Evolutionary conservation across 2,113 vertebrate species (phyloP), one percentile per base, ranked within the genome.

Genomic region (Neogobius melanostomus): DNA sequence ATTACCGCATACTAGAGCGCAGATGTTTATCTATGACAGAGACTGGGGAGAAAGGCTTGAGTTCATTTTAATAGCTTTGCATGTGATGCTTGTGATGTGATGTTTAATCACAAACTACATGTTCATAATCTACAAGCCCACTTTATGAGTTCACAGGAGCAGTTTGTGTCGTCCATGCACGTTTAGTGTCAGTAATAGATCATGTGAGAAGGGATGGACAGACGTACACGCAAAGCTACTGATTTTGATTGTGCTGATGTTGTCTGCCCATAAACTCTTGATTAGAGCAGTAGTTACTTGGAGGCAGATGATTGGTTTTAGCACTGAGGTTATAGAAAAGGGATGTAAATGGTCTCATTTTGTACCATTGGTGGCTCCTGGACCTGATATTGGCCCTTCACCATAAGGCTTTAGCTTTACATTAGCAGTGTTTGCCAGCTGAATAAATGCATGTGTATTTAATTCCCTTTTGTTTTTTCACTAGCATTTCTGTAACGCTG

Each of bases 391-490:
- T 57, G 16, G 53, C 21, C 53, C 11, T 12, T 57, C 5, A 36
- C 11, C 21, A 6, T 17, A 42, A 59, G 36, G 16, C 16, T 11
- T 28, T 59, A 59, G 56, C 56, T 59, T 59, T 36, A 52, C n/a
- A 12, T 16, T n/a, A 1, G 16, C 0, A 63, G 71, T 79, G 80
- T 79, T 66, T 74, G 44, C 69, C 75, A 82, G 73, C 54, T 82
- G 75, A 82, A 88, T 78, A 88, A 85, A 89, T 79, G 88, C 72
- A 86, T 81, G 70, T 80, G 80, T 84, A 88, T 89, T 79, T 54
- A 90, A 87, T 91, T 84, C 83, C 74, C 79, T 69, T 53, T 42
- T 83, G 71, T 82, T 78, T 36, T 84, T 81, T 16, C 68, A 69
- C 63, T 51, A 16, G 76, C 80, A 66, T 89, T 87, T 77, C 80